Evolutionary conservation across 2,113 vertebrate species (phyloP), one percentile per base, ranked within the genome.

Genomic region (Siniperca chuatsi): DNA sequence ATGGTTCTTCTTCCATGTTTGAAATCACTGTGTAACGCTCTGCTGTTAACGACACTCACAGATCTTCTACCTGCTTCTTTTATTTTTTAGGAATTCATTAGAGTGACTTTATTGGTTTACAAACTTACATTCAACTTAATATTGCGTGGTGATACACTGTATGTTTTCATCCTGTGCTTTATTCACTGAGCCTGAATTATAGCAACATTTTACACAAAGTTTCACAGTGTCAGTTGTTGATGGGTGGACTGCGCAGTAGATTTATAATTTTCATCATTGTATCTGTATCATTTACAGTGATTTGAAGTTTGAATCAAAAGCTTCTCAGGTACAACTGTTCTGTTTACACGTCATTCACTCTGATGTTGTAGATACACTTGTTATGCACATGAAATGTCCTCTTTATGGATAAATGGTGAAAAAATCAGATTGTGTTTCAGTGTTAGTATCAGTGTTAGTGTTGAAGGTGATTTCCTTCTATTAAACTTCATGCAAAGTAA

Each of bases 311-410:
- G 74, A 90, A 85, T 90, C 80, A 66, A 89, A 84, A 84, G 91
- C 91, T 92, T 94, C 94, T 95, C 93, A 95, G 94, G 94, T 94
- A 94, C 92, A 92, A 90, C 68, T 68, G 69, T 92, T 92, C 83
- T 92, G 92, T 95, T 94, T 94, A 95, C 94, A 92, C 85, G 6
- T 71, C 84, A 72, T 84, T 90, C 81, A 91, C 83, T 89, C 88
- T 62, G 81, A 83, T 82, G 81, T 92, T 91, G 80, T 90, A 90
- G 87, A 91, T 88, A 91, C 82, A 87, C 84, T 79, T 74, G 75
- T 80, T 83, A 84, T 91, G 89, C 92, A 93, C 89, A 94, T 81
- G 12, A 84, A 90, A 76, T 84, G 77, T 90, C 66, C 58, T 90
- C 84, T 85, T 44, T 80, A 86, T 55, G 11, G 89, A 87, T 73